Evolutionary conservation across 2,888 invertebrate species (phyloP).

Genomic region (Cartodere bifasciata): DNA sequence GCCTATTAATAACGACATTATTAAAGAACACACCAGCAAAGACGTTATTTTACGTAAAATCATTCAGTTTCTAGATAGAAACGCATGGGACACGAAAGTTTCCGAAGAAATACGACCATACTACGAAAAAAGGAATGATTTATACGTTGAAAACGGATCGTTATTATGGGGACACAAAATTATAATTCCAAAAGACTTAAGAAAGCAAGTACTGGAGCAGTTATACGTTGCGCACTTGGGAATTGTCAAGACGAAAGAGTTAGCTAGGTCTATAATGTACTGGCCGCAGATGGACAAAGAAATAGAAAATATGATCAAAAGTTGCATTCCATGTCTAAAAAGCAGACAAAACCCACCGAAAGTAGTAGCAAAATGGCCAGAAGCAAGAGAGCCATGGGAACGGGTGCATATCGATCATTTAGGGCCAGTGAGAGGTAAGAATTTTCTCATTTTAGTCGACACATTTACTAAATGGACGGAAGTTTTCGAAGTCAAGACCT

Average conservation of each 20-base stretch:
- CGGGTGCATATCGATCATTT: slow-evolving; percentile 7
- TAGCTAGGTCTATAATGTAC: slow-evolving; percentile 4
- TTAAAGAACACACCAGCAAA: too few species aligned
- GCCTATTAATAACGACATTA: too few species aligned
- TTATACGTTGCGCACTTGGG: slow-evolving; percentile 4
- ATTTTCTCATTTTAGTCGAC: slow-evolving; percentile 4
- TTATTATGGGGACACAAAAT: slow-evolving; percentile 2
- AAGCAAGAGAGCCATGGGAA: slow-evolving; percentile 3
- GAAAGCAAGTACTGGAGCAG: not conserved
- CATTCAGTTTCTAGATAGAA: too few species aligned
- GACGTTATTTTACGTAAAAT: too few species aligned
- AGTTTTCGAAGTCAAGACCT: slow-evolving; percentile 3
- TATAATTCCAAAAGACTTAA: slow-evolving; percentile 1
- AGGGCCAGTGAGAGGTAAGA: slow-evolving; percentile 4
- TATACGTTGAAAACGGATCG: not conserved
- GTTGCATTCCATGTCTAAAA: slow-evolving; percentile 7
- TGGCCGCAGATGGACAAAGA: slow-evolving; percentile 5
- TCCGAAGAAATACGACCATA: slow-evolving; percentile 6
- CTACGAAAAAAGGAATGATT: slow-evolving; percentile 2
- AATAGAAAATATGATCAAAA: slow-evolving; percentile 10
- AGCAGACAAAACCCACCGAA: slow-evolving; percentile 5
- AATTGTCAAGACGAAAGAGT: slow-evolving; percentile 4
- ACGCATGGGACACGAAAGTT: too few species aligned
- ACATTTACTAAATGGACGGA: slow-evolving; percentile 9
- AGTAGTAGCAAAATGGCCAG: slow-evolving; percentile 3